Percentiles rank a stretch among this genome's conserved stretches.
These are phyloP conservation scores for Cotesia glomerata DNA, from an alignment of 1,140 invertebrate genomes.

Conservation along the genomic window DNA sequence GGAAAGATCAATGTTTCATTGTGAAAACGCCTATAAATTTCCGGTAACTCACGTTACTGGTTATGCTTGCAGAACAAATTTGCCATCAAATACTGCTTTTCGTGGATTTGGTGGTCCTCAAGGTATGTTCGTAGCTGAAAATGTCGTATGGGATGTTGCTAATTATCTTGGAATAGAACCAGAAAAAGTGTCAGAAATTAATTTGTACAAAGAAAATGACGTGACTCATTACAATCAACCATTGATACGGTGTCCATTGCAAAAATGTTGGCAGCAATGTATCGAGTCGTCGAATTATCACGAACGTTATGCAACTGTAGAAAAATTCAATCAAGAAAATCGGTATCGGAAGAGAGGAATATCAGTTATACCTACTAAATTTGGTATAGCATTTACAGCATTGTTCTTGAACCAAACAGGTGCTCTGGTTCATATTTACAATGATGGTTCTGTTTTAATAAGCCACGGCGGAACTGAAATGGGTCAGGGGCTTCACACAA, in stretches of 20 bases:
- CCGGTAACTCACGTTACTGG: conserved; percentile 73
- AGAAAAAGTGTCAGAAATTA: conserved; percentile 68
- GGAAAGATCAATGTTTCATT: conserved; percentile 80
- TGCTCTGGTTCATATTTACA: conserved; percentile 87
- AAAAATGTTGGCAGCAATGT: conserved; percentile 86
- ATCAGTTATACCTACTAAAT: conserved; percentile 86
- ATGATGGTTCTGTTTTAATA: conserved; percentile 91
- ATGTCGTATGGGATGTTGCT: conserved; percentile 79
- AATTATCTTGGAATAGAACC: conserved; percentile 70
- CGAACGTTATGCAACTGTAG: not conserved
- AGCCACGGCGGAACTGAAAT: conserved; percentile 93
- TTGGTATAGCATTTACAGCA: conserved; percentile 85
- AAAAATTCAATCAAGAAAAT: conserved; percentile 62
- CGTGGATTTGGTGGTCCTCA: conserved; percentile 90
- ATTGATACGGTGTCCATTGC: conserved; percentile 77
- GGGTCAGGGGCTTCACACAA: conserved; percentile 95
- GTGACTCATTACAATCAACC: conserved; percentile 81
- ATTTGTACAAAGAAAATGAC: conserved; percentile 84
- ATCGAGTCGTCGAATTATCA: conserved; percentile 45
- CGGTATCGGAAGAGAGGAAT: conserved; percentile 90
- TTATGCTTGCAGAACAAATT: conserved; percentile 81
- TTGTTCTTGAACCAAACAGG: conserved; percentile 87
- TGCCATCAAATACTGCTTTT: conserved; percentile 90
- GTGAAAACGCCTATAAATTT: conserved; percentile 80
- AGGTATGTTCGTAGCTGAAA: conserved; percentile 85